Evolutionary conservation across 2,113 vertebrate genomes (phyloP).

Genomic region (Microcebus ravelobensis): DNA sequence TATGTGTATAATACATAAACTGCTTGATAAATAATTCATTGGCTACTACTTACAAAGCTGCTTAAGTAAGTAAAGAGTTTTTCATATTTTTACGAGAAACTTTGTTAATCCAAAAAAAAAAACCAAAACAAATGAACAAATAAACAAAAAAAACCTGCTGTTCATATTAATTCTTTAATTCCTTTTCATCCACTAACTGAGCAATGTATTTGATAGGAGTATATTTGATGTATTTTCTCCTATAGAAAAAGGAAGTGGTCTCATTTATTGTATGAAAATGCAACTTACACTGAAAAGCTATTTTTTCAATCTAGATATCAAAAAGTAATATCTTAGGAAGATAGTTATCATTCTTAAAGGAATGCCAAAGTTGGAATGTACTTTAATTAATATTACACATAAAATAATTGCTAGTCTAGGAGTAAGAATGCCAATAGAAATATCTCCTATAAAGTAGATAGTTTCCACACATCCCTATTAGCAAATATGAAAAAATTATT

Average conservation of each 20-base stretch:
- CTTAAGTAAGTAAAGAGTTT: constrained; percentile 1
- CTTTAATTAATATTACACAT: neutral
- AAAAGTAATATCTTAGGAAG: neutral
- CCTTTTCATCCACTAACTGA: neutral
- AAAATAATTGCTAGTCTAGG: neutral
- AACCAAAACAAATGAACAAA: neutral
- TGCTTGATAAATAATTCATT: neutral
- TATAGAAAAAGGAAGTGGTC: neutral
- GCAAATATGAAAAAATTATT: neutral
- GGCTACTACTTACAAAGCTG: constrained; percentile 10
- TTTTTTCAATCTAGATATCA: neutral
- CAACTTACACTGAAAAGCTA: neutral
- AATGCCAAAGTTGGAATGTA: neutral
- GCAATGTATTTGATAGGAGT: neutral
- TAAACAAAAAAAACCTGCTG: neutral
- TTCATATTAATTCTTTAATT: neutral
- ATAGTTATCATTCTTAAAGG: neutral
- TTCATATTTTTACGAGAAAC: neutral
- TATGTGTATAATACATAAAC: neutral
- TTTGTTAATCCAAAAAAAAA: neutral
- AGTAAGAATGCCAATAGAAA: neutral
- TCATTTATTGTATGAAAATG: neutral
- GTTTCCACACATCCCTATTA: neutral
- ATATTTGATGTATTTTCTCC: neutral
- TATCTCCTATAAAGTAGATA: neutral